Evolutionary conservation across 2,888 invertebrate species (phyloP), one percentile per base, ranked within the genome.

Genomic region (Noctua janthe): DNA sequence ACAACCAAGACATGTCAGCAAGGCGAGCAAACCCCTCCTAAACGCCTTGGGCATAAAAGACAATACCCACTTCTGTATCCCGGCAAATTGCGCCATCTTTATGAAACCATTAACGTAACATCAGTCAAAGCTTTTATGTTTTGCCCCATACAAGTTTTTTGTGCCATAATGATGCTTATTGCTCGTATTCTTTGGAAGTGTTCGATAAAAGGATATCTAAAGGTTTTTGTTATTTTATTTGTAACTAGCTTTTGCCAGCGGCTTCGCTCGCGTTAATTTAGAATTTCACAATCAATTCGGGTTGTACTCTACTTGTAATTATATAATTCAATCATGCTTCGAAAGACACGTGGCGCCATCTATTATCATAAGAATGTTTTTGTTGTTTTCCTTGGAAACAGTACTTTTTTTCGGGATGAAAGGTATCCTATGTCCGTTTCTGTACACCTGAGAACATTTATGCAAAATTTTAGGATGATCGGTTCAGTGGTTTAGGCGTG

Each of bases 61-160:
- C 91, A 92, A 91, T 87, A 56, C 54, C 39, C 49, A 90, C 89
- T 90, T 91, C 90, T 92, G 92, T 92, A 92, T 92, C 89, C 89
- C 76, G 83, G 83, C 85, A 91, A 93, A 93, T 93, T 93, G 92
- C 90, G 86, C 90, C 85, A 88, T 90, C 87, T 91, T 92, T 90
- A 89, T 84, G 89, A 90, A 90, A 90, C 91, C 92, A 92, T 93
- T 93, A 93, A 89, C 87, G 91, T 82, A 74, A 88, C 91, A 90
- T 91, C 90, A 91, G 90, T 91, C 91, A 91, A 92, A 91, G 92
- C 92, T 92, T 92, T 94, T 90, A 92, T 89, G 87, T 91, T 90
- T 87, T 47, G 8, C 69, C 77, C 70, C 84, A 82, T 80, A 86
- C 81, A 83, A 80, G 83, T 87, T 87, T 85, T 86, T 87, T 85